These are phyloP conservation scores for Apogon talboti DNA, from an alignment of 2,797 vertebrate genomes.

Conservation along the genomic window DNA sequence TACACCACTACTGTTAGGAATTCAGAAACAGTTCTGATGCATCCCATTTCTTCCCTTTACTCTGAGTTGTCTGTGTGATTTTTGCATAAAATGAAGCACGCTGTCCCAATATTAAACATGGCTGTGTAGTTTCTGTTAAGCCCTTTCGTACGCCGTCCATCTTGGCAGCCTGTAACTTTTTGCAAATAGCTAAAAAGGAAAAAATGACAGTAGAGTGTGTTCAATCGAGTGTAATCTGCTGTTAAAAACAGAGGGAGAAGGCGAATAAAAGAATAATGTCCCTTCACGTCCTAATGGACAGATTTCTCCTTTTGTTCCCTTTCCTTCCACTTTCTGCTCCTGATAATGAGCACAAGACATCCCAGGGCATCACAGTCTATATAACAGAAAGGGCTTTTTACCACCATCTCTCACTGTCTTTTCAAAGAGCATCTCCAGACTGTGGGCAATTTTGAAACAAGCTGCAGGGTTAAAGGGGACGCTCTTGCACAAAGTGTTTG, in stretches of 20 bases:
- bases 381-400: background rate
- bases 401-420: background rate
- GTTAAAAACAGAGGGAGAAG: slow-evolving; percentile 1
- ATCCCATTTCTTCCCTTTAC: background rate
- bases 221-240: background rate
- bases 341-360: background rate
- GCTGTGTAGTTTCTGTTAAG: background rate
- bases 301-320: background rate
- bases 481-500: background rate
- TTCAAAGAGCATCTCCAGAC: background rate
- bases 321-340: background rate
- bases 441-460: background rate
- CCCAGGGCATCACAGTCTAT: background rate
- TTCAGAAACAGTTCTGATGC: background rate
- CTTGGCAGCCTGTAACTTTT: background rate
- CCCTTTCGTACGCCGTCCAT: background rate
- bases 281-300: background rate
- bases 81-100: background rate
- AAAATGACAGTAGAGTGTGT: background rate
- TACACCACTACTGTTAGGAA: background rate
- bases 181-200: background rate
- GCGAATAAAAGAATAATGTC: background rate
- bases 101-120: background rate
- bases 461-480: background rate
- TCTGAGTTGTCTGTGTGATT: background rate